Conservation (phyloP, 23 tunicate species). For the Botrylloides violaceus region DNA sequence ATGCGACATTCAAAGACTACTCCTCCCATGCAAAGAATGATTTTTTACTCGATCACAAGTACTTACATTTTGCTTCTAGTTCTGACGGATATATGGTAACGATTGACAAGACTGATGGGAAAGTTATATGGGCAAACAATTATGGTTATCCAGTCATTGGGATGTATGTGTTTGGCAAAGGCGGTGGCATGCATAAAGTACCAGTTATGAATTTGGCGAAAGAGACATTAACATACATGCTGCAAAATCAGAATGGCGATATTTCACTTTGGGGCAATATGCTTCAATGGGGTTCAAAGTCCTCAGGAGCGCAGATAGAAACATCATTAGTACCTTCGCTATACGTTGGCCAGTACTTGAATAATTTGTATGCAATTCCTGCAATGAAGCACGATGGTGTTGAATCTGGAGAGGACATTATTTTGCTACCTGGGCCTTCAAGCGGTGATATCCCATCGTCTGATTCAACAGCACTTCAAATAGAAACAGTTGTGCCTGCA, state of each 20-base stretch:
- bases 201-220: slow-evolving; percentile 79
- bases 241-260: slow-evolving; percentile 65
- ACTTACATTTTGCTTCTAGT: slow-evolving; percentile 71
- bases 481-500: slow-evolving; percentile 28
- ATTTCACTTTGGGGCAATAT: slow-evolving; percentile 48
- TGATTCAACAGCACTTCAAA: slow-evolving; percentile 41
- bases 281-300: slow-evolving; percentile 26
- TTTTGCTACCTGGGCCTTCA: slow-evolving; percentile 72
- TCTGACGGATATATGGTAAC: slow-evolving; percentile 80
- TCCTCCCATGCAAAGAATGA: slow-evolving; percentile 80
- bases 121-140: slow-evolving; percentile 84
- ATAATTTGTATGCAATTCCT: slow-evolving; percentile 74
- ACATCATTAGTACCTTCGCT: slow-evolving; percentile 42
- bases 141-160: slow-evolving; percentile 89
- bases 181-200: slow-evolving; percentile 54
- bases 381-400: slow-evolving; percentile 86
- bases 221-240: slow-evolving; percentile 69
- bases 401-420: slow-evolving; percentile 34
- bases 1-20: slow-evolving; percentile 79
- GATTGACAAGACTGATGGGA: slow-evolving; percentile 62
- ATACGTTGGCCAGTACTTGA: slow-evolving; percentile 82
- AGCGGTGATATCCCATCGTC: slow-evolving; percentile 21
- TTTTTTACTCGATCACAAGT: slow-evolving; percentile 37
- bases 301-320: not conserved
- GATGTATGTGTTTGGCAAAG: slow-evolving; percentile 74